These are phyloP conservation scores for Catocala fraxini DNA, from an alignment of 2,888 invertebrate species.

Conservation along the genomic window DNA sequence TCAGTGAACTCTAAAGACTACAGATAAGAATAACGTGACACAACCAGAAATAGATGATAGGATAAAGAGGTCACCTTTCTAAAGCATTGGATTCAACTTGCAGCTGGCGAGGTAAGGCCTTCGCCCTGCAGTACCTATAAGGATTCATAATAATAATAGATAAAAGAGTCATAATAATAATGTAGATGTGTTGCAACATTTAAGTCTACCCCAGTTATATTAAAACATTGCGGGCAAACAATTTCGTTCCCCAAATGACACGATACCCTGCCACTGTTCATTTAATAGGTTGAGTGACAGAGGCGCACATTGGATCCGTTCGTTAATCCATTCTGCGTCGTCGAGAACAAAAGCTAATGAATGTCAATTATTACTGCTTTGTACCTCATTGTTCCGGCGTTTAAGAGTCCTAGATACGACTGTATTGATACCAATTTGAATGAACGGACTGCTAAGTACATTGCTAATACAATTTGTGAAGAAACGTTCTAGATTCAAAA, in stretches of 20 bases:
- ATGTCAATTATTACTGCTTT: constrained; percentile 12
- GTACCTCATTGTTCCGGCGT: neutral
- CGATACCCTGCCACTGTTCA: neutral
- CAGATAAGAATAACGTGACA: too few relatives aligned
- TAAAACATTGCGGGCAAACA: neutral
- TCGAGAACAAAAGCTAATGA: constrained; percentile 11
- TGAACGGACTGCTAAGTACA: neutral
- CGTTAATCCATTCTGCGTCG: constrained; percentile 5
- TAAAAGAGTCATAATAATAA: too few relatives aligned
- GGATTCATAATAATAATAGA: too few relatives aligned
- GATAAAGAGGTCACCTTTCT: too few relatives aligned
- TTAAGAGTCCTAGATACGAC: constrained; percentile 3
- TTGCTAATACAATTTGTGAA: neutral
- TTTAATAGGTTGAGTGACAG: constrained; percentile 6
- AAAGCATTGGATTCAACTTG: too few relatives aligned
- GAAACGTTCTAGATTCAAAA: too few relatives aligned
- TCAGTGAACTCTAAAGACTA: too few relatives aligned
- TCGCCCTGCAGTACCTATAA: too few relatives aligned
- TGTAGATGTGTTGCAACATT: too few relatives aligned
- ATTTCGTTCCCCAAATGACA: neutral
- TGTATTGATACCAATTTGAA: neutral
- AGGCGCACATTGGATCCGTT: neutral
- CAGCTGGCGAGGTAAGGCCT: too few relatives aligned
- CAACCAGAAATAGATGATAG: too few relatives aligned
- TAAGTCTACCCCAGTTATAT: too few relatives aligned